Conservation (phyloP, 1,140 invertebrate genomes). For the Lepidurus couesii region DNA sequence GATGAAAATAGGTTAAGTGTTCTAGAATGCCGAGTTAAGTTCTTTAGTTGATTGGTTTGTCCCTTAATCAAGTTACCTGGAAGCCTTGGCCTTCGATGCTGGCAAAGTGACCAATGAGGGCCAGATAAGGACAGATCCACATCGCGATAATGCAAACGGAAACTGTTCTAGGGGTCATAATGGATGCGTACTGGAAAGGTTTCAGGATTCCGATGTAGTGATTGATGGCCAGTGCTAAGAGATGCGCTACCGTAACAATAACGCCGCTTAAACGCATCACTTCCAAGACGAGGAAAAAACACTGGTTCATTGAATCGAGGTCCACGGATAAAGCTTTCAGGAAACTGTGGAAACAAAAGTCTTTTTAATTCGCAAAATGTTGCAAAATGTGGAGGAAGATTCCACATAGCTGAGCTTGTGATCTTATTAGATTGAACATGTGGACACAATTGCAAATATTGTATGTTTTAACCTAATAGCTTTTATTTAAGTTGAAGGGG, state of each 20-base stretch:
- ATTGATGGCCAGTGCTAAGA: conserved; percentile 59
- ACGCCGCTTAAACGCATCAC: conserved; percentile 51
- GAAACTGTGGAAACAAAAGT: background rate
- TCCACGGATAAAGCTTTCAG: background rate
- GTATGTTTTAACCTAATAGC: no score
- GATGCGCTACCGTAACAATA: conserved; percentile 57
- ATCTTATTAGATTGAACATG: no score
- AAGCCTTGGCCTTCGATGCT: conserved; percentile 48
- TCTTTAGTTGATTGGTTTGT: background rate
- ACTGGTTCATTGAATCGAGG: conserved; percentile 38
- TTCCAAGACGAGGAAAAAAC: conserved; percentile 47
- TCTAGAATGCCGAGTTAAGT: background rate
- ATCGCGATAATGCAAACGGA: conserved; percentile 48
- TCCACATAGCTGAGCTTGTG: no score
- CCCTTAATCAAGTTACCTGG: conserved; percentile 35
- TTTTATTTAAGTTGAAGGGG: no score
- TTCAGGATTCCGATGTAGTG: conserved; percentile 60
- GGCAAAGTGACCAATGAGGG: conserved; percentile 52
- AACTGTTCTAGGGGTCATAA: conserved; percentile 49
- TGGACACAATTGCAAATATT: no score
- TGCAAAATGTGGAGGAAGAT: no score
- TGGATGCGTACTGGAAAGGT: conserved; percentile 57
- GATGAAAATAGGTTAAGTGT: no score
- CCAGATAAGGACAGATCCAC: conserved; percentile 51
- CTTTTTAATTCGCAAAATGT: background rate